Evolutionary conservation across 2,797 vertebrate species (phyloP).

Genomic region (Diceros bicornis): DNA sequence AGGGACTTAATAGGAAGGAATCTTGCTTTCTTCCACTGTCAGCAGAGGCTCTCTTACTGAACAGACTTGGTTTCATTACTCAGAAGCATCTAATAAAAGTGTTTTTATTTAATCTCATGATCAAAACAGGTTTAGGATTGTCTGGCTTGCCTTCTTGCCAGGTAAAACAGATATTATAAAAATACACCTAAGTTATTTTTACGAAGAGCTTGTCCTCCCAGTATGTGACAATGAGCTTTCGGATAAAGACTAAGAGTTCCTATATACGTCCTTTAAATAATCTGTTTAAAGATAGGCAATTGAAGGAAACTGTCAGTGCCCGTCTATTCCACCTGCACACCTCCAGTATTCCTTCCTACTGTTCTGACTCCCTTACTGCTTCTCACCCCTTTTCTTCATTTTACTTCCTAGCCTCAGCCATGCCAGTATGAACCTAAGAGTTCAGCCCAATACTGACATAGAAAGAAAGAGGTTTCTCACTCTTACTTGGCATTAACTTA

Average conservation of each 20-base stretch:
- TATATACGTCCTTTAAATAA: neutral
- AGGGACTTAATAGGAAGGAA: neutral
- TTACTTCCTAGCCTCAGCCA: neutral
- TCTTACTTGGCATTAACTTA: neutral
- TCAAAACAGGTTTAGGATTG: conserved; percentile 15
- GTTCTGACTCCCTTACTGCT: neutral
- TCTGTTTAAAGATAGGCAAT: neutral
- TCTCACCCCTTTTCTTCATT: neutral
- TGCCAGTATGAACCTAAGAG: neutral
- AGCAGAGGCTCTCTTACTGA: neutral
- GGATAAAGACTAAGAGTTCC: neutral
- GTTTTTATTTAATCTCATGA: conserved; percentile 41
- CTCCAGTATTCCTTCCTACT: neutral
- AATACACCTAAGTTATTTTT: neutral
- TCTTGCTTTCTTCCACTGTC: neutral
- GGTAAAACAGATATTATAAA: neutral
- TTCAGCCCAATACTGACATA: neutral
- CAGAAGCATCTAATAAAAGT: neutral
- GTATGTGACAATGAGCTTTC: neutral
- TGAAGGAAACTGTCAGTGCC: neutral
- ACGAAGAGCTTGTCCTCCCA: neutral
- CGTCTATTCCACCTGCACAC: neutral
- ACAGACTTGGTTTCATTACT: neutral
- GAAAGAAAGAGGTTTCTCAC: neutral
- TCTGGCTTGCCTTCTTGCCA: neutral